A percentile compares a stretch with the other conserved stretches of the same genome.
phyloP scores from a whole-genome alignment of 2,888 invertebrate species.

The Macrophya alboannulata region DNA sequence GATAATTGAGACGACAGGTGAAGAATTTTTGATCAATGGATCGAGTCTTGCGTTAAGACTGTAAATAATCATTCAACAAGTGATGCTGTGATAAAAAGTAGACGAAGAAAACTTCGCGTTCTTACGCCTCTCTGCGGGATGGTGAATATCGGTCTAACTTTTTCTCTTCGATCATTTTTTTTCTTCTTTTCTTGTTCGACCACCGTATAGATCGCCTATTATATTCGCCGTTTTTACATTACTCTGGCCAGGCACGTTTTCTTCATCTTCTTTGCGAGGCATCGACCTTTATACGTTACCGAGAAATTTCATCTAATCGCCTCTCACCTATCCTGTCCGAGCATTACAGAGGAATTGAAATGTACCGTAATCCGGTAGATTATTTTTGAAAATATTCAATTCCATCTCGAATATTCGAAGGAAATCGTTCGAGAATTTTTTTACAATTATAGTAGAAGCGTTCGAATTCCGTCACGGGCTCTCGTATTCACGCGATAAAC shows the following conservation, averaged over 20 bases:
- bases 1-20: neutral
- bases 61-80: conserved; percentile 11
- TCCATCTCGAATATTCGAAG: neutral
- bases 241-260: neutral
- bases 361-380: conserved; percentile 8
- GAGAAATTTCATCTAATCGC: neutral
- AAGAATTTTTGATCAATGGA: neutral
- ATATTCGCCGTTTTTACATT: conserved; percentile 24
- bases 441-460: no score
- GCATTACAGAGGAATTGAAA: neutral
- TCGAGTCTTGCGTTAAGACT: neutral
- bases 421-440: no score
- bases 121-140: neutral
- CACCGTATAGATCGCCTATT: conserved; percentile 17
- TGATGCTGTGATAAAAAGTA: neutral
- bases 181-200: no score
- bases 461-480: neutral
- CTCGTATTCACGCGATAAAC: neutral
- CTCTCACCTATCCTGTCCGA: neutral
- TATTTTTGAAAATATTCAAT: neutral
- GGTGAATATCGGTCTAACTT: conserved; percentile 12
- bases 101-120: neutral
- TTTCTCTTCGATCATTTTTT: neutral
- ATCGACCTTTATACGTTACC: conserved; percentile 19
- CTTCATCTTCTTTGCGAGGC: conserved; percentile 21